Conservation (phyloP, 2,113 vertebrate species). For the Pelodiscus sinensis region DNA sequence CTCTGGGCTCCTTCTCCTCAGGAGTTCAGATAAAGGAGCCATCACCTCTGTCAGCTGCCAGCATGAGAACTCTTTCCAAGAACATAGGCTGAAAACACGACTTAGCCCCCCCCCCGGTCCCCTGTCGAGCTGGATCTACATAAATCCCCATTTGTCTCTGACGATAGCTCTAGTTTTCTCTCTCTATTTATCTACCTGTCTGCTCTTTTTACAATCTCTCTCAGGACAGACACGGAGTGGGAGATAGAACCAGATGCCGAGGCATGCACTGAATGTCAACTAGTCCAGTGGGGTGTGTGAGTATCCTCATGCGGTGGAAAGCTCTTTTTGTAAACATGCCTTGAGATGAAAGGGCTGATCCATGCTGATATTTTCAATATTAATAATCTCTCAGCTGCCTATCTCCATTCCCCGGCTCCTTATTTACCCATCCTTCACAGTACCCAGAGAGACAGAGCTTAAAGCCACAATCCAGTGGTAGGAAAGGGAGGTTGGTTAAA, state of each 20-base stretch:
- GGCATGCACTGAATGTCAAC: constrained; percentile 55
- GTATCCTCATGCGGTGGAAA: not conserved
- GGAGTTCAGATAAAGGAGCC: not conserved
- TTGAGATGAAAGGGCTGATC: constrained; percentile 57
- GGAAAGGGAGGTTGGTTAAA: not conserved
- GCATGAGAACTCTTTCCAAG: not conserved
- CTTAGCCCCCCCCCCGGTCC: not conserved
- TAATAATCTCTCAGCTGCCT: constrained; percentile 67
- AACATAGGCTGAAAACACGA: not conserved
- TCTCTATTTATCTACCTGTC: constrained; percentile 48
- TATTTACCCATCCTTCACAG: constrained; percentile 10
- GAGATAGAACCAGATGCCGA: constrained; percentile 46
- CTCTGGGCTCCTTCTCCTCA: not conserved
- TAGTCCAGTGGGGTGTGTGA: not conserved
- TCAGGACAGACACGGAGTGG: constrained; percentile 10
- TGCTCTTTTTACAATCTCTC: constrained; percentile 17
- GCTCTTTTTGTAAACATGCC: constrained; percentile 62
- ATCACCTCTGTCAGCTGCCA: not conserved
- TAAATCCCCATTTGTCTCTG: constrained; percentile 13
- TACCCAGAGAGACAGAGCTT: not conserved
- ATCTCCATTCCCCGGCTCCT: not conserved
- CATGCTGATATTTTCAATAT: constrained; percentile 54
- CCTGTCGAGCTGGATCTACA: constrained; percentile 18
- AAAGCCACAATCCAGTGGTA: not conserved
- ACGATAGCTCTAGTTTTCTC: not conserved